Evolutionary conservation across 1,140 invertebrate species (phyloP), one percentile per base, ranked within the genome.

Genomic region (Brachionus asplanchnoidis): DNA sequence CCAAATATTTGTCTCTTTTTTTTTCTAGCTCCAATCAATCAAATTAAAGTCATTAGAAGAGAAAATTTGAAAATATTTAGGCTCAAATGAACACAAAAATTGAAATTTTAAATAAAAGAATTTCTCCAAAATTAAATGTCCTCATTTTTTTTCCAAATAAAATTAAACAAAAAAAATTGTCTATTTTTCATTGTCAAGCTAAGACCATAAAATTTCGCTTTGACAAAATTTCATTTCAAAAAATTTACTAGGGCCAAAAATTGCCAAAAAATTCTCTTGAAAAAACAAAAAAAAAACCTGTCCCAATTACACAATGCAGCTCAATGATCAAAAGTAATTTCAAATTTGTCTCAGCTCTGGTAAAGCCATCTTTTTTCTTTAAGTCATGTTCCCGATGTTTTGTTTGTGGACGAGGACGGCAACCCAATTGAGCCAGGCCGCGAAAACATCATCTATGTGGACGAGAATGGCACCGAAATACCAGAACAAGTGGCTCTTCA

Each of bases 381-480:
- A 65, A 82, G 79, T 7, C 50, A 42, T 36, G 79, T 66, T 11
- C 50, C 79, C 4, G 79, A 65, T 77, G 79, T 82, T 8, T 68
- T 82, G 26, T 82, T 82, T 60, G 79, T 82, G 23, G 79, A 82
- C 26, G 79, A 82, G 36, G 79, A 82, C 4, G 79, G 79, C 23
- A 68, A 82, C 32, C 79, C 79, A n/a, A 82, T 82, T 12, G 79
- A 82, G 79, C 20, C 79, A 6, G 79, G 79, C 17, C 79, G 60
- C 11, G 79, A 82, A 14, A 82, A 65, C 53, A 20, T 82, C 12
- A 7, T 82, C 17, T 82, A 65, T 82, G 79, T 82, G 9, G 79
- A 82, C 26, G 79, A 82, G n/a, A 46, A 60, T 82, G 79, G 79
- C 8, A 42, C 2, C 60, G 56, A 82, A 44, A 60, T 82, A 12